Evolutionary conservation across 2,888 invertebrate species (phyloP).

Genomic region (Metopia argyrocephala): DNA sequence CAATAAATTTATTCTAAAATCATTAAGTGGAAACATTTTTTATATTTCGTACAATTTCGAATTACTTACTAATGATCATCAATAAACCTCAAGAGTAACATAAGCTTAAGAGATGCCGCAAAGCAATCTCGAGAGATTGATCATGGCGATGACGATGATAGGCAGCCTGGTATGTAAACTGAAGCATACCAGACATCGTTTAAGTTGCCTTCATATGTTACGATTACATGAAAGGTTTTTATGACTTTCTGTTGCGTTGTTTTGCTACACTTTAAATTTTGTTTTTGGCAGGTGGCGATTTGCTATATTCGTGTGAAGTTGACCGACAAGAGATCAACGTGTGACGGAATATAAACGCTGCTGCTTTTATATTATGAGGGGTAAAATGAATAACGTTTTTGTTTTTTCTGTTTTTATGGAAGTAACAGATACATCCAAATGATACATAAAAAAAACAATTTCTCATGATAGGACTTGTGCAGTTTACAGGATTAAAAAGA

Average conservation of each 20-base stretch:
- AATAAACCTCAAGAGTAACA: constrained; percentile 37
- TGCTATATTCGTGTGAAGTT: constrained; percentile 65
- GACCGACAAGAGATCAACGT: constrained; percentile 49
- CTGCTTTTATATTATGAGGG: constrained; percentile 21
- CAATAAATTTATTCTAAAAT: background rate
- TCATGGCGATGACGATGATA: constrained; percentile 25
- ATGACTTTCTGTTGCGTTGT: constrained; percentile 35
- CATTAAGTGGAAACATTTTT: background rate
- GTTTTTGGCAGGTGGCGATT: constrained; percentile 66
- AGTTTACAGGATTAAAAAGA: constrained; percentile 58
- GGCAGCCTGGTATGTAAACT: background rate
- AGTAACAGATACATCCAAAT: constrained; percentile 56
- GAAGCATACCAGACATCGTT: background rate
- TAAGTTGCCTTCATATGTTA: too few relatives aligned
- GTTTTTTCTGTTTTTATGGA: constrained; percentile 1
- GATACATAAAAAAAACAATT: constrained; percentile 45
- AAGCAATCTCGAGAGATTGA: constrained; percentile 42
- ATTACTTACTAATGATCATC: constrained; percentile 7
- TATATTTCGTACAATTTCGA: background rate
- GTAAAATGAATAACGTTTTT: constrained; percentile 41
- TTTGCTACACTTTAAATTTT: background rate
- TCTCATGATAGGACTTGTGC: background rate
- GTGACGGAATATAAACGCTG: constrained; percentile 3
- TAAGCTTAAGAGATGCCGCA: constrained; percentile 32
- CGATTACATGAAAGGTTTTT: constrained; percentile 11